A percentile compares a stretch with the other conserved stretches of the same genome.
Conservation (phyloP, 2,888 invertebrate genomes). For the Sipha maydis region DNA sequence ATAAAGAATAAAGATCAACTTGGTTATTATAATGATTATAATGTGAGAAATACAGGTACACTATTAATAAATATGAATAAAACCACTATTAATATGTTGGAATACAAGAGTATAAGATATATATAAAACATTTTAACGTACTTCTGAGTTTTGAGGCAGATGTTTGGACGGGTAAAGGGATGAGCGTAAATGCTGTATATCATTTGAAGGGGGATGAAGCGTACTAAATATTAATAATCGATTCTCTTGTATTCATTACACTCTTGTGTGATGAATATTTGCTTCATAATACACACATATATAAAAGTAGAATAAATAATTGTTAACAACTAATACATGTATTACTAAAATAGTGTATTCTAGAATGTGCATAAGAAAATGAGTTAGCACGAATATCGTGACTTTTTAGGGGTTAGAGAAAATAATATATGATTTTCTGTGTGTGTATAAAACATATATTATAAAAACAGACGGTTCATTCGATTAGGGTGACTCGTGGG, state of each 20-base stretch:
- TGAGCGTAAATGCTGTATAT: constrained; percentile 23
- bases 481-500: constrained; percentile 60
- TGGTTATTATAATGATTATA: no score
- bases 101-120: not conserved
- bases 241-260: constrained; percentile 28
- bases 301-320: not conserved
- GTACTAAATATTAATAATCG: constrained; percentile 43
- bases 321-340: no score
- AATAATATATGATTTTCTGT: constrained; percentile 9
- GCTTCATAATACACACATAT: not conserved
- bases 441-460: constrained; percentile 23
- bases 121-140: constrained; percentile 7
- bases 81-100: no score
- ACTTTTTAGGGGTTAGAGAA: constrained; percentile 22
- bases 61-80: no score
- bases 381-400: constrained; percentile 43
- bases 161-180: constrained; percentile 42
- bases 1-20: no score
- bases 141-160: constrained; percentile 44
- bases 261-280: not conserved
- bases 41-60: no score
- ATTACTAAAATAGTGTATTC: no score
- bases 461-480: constrained; percentile 55
- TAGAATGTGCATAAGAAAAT: constrained; percentile 15
- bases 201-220: not conserved